Evolutionary conservation across 2,797 vertebrate genomes (phyloP).

Genomic region (Kryptolebias ocellatus): DNA sequence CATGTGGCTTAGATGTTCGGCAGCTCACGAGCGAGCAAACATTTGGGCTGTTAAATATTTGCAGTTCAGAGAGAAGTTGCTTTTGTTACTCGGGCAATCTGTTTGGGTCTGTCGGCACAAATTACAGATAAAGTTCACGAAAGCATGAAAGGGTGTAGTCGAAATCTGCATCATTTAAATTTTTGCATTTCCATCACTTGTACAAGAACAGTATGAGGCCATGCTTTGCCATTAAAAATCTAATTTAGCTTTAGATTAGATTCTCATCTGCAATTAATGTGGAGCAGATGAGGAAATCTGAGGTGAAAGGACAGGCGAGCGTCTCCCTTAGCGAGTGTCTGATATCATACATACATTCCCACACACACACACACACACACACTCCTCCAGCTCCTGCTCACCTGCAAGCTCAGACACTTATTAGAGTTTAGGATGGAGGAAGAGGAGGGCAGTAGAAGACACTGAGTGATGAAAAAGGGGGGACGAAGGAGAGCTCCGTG

Average conservation of each 20-base stretch:
- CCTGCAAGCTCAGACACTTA: constrained; percentile 60
- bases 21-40: constrained; percentile 1
- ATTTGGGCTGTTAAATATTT: constrained; percentile 27
- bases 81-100: constrained; percentile 12
- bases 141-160: background rate
- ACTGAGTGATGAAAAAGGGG: constrained; percentile 2
- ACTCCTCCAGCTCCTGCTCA: constrained; percentile 57
- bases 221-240: constrained; percentile 14
- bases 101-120: constrained; percentile 13
- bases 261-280: constrained; percentile 66
- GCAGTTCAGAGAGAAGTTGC: constrained; percentile 1
- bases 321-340: constrained; percentile 24
- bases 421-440: constrained; percentile 42
- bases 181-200: background rate
- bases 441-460: constrained; percentile 10
- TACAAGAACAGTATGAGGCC: constrained; percentile 3
- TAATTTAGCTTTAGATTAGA: constrained; percentile 43
- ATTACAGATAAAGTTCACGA: background rate
- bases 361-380: background rate
- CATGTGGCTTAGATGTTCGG: constrained; percentile 10
- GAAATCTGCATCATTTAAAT: background rate
- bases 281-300: constrained; percentile 48
- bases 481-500: constrained; percentile 15
- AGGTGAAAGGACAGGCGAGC: constrained; percentile 28
- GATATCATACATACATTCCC: constrained; percentile 16